Evolutionary conservation across 2,797 vertebrate species (phyloP), one percentile per base, ranked within the genome.

Genomic region (Malurus splendens): DNA sequence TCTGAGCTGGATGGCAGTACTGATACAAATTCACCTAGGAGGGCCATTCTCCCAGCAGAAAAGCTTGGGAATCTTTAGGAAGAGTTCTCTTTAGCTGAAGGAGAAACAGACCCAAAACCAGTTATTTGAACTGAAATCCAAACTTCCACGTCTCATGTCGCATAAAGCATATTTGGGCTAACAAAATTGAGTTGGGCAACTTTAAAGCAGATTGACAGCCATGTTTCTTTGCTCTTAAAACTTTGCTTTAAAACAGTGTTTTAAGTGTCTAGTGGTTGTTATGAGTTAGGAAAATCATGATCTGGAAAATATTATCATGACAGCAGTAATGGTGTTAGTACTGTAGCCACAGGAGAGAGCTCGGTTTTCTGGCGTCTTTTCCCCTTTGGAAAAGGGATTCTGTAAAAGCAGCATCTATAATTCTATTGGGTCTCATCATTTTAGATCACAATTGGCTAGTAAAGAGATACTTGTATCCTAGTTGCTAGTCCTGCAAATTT

Each of bases 401-500:
- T 82, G 7, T 82, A 42, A 91, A 92, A 90, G 64, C 50, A 70
- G 32, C 24, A 23, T 71, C 56, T 93, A 1, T 72, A 82, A 67
- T 83, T 90, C 67, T 70, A 42, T 83, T 82, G 5, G 1, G 41
- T 90, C 64, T 86, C 82, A 70, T 77, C 54, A 68, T 64, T 84
- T 90, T 82, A 62, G 75, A 57, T 38, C 27, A 72, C 56, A 54
- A 57, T 93, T 93, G 94, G 19, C 70, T 89, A 44, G 76, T 60
- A 78, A 86, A 89, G 62, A 87, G 50, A 89, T 28, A 73, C 39
- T 76, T 75, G 36, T 68, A 33, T 90, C 32, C 30, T 87, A 86
- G 87, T 90, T 89, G 57, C 80, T 83, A 81, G 82, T 90, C 56
- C 89, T 92, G 68, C 62, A 93, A 80, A 87, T 93, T 82, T 72